Conservation (phyloP, 2,797 vertebrate genomes). For the Otolemur crassicaudatus region DNA sequence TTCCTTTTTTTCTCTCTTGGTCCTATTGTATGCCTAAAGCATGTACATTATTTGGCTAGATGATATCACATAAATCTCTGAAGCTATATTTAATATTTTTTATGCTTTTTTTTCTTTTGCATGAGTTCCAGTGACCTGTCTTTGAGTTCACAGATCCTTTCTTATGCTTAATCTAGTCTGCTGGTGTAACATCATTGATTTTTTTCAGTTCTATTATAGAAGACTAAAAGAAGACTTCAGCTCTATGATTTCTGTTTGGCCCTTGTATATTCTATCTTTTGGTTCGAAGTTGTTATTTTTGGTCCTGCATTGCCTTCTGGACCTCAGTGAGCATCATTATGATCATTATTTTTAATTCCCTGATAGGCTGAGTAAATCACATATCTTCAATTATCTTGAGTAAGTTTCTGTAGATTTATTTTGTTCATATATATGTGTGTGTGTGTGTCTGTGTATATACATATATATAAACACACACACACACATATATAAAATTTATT, state of each 20-base stretch:
- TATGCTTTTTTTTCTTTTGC: not conserved
- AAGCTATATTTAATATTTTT: not conserved
- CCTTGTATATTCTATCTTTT: not conserved
- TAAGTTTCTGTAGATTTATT: not conserved
- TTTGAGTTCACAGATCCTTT: not conserved
- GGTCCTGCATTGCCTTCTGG: not conserved
- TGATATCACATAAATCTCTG: not conserved
- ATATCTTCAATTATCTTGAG: not conserved
- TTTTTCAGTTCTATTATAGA: not conserved
- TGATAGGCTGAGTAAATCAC: not conserved
- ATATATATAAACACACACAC: not conserved
- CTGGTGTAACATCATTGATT: not conserved
- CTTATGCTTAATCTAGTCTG: not conserved
- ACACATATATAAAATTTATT: not conserved
- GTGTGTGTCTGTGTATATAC: not conserved
- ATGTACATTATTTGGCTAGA: not conserved
- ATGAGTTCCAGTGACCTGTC: not conserved
- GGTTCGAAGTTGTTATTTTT: not conserved
- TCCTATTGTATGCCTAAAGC: not conserved
- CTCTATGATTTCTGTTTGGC: not conserved
- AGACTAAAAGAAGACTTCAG: not conserved
- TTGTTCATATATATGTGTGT: not conserved
- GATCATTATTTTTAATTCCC: not conserved
- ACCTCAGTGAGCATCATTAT: not conserved
- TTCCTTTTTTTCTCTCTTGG: not conserved